Evolutionary conservation across 1,140 invertebrate species (phyloP).

Genomic region (Cydia pomonella): DNA sequence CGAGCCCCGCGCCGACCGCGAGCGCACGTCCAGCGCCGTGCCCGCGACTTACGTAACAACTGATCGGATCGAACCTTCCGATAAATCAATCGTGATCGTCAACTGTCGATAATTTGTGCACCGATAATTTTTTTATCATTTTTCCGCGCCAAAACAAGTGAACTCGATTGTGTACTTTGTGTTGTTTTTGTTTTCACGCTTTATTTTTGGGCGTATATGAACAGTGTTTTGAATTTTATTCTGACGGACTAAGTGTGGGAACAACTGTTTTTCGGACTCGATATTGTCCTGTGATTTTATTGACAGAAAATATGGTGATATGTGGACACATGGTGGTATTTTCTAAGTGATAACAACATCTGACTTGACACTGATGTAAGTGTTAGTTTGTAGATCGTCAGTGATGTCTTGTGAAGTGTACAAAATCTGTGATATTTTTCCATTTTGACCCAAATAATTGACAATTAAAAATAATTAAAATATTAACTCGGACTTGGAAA

Average conservation of each 20-base stretch:
- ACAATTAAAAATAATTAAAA: background rate
- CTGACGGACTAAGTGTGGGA: constrained; percentile 45
- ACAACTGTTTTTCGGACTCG: constrained; percentile 39
- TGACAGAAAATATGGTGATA: constrained; percentile 46
- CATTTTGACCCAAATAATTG: background rate
- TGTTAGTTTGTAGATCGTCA: constrained; percentile 38
- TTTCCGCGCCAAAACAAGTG: constrained; percentile 40
- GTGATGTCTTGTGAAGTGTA: constrained; percentile 34
- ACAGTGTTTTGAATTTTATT: constrained; percentile 53
- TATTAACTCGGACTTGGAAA: background rate
- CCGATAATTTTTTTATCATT: constrained; percentile 43
- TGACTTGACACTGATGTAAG: constrained; percentile 46
- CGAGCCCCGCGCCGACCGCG: constrained; percentile 67
- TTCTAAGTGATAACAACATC: constrained; percentile 41
- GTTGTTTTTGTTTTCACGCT: constrained; percentile 66
- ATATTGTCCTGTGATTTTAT: constrained; percentile 43
- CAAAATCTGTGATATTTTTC: constrained; percentile 34
- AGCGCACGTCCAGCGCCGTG: constrained; percentile 61
- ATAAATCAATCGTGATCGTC: constrained; percentile 71
- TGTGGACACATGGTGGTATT: constrained; percentile 47
- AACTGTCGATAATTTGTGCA: constrained; percentile 56
- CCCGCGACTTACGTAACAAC: constrained; percentile 69
- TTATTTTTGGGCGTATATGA: constrained; percentile 63
- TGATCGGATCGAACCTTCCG: constrained; percentile 66
- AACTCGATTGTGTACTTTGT: constrained; percentile 60